Evolutionary conservation across 2,113 vertebrate species (phyloP), one percentile per base, ranked within the genome.

Genomic region (Nipponia nippon): DNA sequence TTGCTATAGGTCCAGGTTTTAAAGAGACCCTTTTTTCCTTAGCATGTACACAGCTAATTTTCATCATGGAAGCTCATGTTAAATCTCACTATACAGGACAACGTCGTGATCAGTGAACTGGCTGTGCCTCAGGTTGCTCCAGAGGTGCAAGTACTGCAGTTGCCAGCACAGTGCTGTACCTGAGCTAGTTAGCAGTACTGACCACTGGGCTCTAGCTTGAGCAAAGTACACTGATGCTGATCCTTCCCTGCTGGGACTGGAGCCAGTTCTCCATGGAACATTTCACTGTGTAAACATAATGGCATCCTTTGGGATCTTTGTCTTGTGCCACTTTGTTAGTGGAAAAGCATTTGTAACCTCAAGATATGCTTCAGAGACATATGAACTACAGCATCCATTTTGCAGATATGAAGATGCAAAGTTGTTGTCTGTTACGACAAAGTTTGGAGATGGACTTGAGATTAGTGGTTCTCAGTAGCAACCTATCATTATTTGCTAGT

Each of bases 111-210:
- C 73, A 15, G 50, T 19, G 58, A 18, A 16, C 9, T 4, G 36
- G 14, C 42, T 6, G 21, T 26, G 42, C 44, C 49, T 56, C 3
- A 7, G 30, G 49, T 3, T 22, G 49, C 49, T 53, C 47, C 21
- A 5, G 16, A 25, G 72, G 1, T 21, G n/a, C 5, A 17, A 16
- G 38, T 3, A 5, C 15, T 6, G 49, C 7, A 1, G 42, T 2
- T 12, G 50, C 2, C 14, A 29, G 72, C 58, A 3, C 27, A 4
- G 63, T 13, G 42, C n/a, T 16, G 52, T 14, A 18, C 32, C 44
- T 3, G 4, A 44, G 84, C 46, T 16, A 10, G 83, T 3, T 10
- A 6, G 38, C 47, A 6, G 62, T 3, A 7, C 26, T 3, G 22
- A 11, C 15, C 17, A 10, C 53, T 0, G 4, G 22, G 34, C 34